Evolutionary conservation across 2,888 invertebrate genomes (phyloP), one percentile per base, ranked within the genome.

Genomic region (Mythimna lalbum): DNA sequence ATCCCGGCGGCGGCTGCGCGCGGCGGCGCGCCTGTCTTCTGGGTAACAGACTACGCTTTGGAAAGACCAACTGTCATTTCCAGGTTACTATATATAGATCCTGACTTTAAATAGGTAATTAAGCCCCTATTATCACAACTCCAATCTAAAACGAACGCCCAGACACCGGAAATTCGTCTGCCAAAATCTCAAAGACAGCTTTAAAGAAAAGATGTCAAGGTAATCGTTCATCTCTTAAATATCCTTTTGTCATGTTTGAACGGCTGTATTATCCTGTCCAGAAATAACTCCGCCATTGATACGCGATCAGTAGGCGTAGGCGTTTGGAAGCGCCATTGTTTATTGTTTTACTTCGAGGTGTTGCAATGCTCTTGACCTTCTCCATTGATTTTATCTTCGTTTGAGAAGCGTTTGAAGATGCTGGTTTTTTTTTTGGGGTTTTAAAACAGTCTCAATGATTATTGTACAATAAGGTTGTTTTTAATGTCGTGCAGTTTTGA

Each of bases 221-320:
- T 69, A 72, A 80, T 80, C 69, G 52, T 68, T 72, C 59, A 75
- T 81, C 81, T 81, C 43, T n/a, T 36, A 69, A 81, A 81, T 74
- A 61, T 65, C 69, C 68, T 71, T 39, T 80, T 79, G 70, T 76
- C 59, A 64, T 55, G 27, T 53, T 59, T 73, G 65, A 65, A 60
- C 59, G 3, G 55, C 19, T 17, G 61, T 55, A 62, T 79, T 80
- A 79, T 79, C 80, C 80, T 79, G 71, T 80, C 59, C 65, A 53
- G 52, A 75, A 79, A 79, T 76, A 79, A 76, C 49, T 47, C 33
- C 17, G 60, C 63, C 65, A 80, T 80, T 75, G 70, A 80, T 70
- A 67, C 64, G 33, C n/a, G 36, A 33, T 55, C 52, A 33, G 55
- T 79, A 49, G 65, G 76, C 68, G 78, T 79, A 52, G 71, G 76